Conservation (phyloP, 2,113 vertebrate genomes). For the Camelus dromedarius region DNA sequence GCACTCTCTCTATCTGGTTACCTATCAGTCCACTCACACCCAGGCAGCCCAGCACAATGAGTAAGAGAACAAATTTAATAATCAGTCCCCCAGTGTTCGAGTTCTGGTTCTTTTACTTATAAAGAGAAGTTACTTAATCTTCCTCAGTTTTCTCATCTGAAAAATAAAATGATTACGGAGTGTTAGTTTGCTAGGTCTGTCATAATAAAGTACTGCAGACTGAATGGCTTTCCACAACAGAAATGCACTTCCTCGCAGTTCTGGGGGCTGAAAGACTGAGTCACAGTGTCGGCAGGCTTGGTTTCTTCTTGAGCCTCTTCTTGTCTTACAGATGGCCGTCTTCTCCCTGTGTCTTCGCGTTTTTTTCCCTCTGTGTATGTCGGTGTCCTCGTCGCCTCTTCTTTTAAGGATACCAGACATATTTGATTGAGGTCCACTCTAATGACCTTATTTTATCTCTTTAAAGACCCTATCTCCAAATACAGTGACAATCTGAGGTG, state of each 20-base stretch:
- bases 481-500: not conserved
- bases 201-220: not conserved
- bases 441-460: no score
- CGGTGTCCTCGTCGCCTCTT: not conserved
- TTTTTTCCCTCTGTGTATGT: not conserved
- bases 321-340: not conserved
- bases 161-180: not conserved
- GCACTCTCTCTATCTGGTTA: not conserved
- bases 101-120: not conserved
- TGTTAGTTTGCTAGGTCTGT: not conserved
- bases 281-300: not conserved
- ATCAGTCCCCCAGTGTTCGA: not conserved
- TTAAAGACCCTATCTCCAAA: no score
- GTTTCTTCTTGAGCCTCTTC: not conserved
- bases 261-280: not conserved
- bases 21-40: not conserved
- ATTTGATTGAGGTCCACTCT: no score
- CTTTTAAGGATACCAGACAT: no score
- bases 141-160: not conserved
- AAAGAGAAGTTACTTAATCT: not conserved
- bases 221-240: not conserved
- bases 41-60: no score
- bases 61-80: not conserved
- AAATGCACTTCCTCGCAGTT: not conserved
- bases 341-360: not conserved